These are phyloP conservation scores for Seira sanloemensis DNA, from an alignment of 2,888 invertebrate species.

Conservation along the genomic window DNA sequence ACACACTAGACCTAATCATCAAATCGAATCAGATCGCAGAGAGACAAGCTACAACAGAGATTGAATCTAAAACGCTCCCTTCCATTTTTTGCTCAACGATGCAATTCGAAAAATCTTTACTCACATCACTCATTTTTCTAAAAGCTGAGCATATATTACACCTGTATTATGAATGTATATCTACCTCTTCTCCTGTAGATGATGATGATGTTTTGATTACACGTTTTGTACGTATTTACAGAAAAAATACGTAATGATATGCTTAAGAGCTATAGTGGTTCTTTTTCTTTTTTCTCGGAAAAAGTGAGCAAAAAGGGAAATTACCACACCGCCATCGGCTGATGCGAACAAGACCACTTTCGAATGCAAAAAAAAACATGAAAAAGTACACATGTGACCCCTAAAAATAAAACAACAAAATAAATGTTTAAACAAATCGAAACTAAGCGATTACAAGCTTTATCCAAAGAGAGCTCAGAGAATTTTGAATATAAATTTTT, in stretches of 20 bases:
- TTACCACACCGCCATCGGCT: constrained; percentile 1
- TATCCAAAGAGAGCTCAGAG: too few species aligned
- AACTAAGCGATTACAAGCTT: constrained; percentile 16
- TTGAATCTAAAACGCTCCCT: constrained; percentile 18
- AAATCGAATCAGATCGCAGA: constrained; percentile 57
- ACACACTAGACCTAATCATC: constrained; percentile 42
- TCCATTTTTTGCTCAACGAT: constrained; percentile 48
- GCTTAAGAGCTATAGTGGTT: constrained; percentile 42
- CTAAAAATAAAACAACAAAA: too few species aligned
- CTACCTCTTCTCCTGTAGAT: too few species aligned
- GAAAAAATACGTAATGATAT: constrained; percentile 35
- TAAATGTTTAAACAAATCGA: constrained; percentile 28
- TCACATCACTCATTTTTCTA: too few species aligned
- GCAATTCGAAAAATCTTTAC: constrained; percentile 40
- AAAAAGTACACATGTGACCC: too few species aligned
- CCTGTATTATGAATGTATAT: too few species aligned
- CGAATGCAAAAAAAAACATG: too few species aligned
- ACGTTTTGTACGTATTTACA: constrained; percentile 56
- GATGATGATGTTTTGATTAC: constrained; percentile 62
- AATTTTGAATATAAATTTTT: too few species aligned
- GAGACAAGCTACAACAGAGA: constrained; percentile 50
- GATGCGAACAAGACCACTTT: constrained; percentile 22
- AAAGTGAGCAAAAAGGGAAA: constrained; percentile 57
- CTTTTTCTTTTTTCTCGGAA: constrained; percentile 44
- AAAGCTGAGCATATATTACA: too few species aligned